phyloP scores from a whole-genome alignment of 2,113 vertebrate species.

The Triplophysa siluroides region DNA sequence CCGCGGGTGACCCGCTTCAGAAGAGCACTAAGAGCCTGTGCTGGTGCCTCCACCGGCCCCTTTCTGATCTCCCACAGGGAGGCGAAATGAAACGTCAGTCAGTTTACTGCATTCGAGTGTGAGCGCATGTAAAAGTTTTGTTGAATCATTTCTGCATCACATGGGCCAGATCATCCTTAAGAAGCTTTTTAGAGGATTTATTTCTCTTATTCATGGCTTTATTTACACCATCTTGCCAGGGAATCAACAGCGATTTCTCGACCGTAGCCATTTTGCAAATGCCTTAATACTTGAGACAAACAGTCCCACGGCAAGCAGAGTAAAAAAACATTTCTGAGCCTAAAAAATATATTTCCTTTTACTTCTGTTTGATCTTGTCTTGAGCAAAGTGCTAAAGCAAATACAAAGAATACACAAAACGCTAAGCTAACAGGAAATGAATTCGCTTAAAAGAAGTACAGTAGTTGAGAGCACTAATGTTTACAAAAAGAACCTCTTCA shows the following conservation, averaged over 20 bases:
- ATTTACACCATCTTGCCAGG: conserved; percentile 7
- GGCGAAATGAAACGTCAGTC: conserved; percentile 41
- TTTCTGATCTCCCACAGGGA: conserved; percentile 30
- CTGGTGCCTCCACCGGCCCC: conserved; percentile 19
- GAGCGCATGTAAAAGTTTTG: not conserved
- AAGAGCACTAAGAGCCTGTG: conserved; percentile 1
- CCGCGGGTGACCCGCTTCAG: conserved; percentile 33
- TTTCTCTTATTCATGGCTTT: not conserved
- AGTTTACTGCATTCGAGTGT: conserved; percentile 10
- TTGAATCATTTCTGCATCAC: not conserved
- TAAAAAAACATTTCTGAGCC: not conserved
- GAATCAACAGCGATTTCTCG: conserved; percentile 1
- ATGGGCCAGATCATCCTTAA: not conserved
- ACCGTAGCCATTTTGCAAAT: conserved; percentile 1
- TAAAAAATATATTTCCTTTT: conserved; percentile 1
- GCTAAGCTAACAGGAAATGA: conserved; percentile 1
- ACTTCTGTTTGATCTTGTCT: conserved; percentile 17
- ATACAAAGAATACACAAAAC: not conserved
- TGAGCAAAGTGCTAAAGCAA: not conserved
- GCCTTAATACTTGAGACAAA: not conserved
- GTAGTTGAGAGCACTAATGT: not conserved
- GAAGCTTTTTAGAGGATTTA: not conserved
- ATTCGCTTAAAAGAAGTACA: not conserved
- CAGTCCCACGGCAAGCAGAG: not conserved
- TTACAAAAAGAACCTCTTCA: not conserved